Evolutionary conservation across 2,113 vertebrate species (phyloP).

Genomic region (Mustela nigripes): DNA sequence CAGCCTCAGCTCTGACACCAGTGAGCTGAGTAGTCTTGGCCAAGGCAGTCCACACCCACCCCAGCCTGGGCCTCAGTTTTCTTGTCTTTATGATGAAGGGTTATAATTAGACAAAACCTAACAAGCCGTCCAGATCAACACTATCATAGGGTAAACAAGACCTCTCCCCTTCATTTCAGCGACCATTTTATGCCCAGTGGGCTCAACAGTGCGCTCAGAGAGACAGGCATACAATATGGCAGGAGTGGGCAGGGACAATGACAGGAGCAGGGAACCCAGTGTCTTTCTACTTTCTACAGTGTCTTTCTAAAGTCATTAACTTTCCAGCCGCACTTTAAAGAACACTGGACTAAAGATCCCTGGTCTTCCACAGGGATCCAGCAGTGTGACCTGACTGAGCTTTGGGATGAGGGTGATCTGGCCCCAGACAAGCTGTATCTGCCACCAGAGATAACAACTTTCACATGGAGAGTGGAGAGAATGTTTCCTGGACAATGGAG

Average conservation of each 20-base stretch:
- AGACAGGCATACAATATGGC: conserved; percentile 18
- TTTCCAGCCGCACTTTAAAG: conserved; percentile 61
- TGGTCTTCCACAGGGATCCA: conserved; percentile 62
- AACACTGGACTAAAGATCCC: background rate
- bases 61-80: background rate
- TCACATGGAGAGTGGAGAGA: conserved; percentile 75
- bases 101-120: background rate
- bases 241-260: background rate
- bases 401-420: conserved; percentile 50
- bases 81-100: conserved; percentile 21
- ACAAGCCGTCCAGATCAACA: background rate
- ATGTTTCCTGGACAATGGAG: conserved; percentile 81
- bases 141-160: conserved; percentile 25
- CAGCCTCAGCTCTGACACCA: background rate
- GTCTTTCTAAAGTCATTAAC: background rate
- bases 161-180: background rate
- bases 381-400: conserved; percentile 52
- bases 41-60: background rate
- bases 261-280: background rate
- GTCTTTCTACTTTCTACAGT: conserved; percentile 13
- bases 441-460: conserved; percentile 81
- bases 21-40: background rate
- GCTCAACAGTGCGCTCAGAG: background rate
- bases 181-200: background rate
- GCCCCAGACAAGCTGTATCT: conserved; percentile 71